phyloP scores from a whole-genome alignment of 2,113 vertebrate species.

The Anarhynchus alexandrinus region DNA sequence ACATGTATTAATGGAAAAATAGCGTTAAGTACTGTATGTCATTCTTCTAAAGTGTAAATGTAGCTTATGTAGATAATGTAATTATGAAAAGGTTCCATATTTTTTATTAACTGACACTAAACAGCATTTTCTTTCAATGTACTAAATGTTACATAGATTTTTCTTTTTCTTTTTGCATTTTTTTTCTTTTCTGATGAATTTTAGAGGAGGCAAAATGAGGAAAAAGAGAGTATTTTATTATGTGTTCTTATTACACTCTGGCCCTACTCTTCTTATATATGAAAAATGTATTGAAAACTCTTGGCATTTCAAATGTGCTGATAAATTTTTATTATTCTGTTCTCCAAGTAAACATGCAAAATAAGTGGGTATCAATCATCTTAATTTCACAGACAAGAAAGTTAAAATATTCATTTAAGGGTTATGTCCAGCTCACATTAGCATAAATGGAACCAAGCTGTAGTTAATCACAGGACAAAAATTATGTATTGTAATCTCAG shows the following conservation, averaged over 20 bases:
- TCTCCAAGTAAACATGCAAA: not conserved
- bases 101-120: not conserved
- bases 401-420: not conserved
- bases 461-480: not conserved
- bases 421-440: not conserved
- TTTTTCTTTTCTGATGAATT: not conserved
- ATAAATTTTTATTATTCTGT: not conserved
- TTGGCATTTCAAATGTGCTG: not conserved
- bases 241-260: not conserved
- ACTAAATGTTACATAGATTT: not conserved
- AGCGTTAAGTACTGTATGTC: not conserved
- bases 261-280: not conserved
- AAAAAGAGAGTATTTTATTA: not conserved
- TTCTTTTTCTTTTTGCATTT: not conserved
- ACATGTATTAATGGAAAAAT: not conserved
- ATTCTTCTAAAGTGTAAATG: not conserved
- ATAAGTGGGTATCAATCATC: not conserved
- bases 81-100: not conserved
- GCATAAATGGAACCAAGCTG: not conserved
- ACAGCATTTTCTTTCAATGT: not conserved
- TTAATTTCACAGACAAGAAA: not conserved
- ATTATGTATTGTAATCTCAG: not conserved
- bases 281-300: not conserved
- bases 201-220: not conserved
- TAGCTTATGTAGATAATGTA: not conserved